Evolutionary conservation across 2,888 invertebrate genomes (phyloP).

Genomic region (Arctia plantaginis): DNA sequence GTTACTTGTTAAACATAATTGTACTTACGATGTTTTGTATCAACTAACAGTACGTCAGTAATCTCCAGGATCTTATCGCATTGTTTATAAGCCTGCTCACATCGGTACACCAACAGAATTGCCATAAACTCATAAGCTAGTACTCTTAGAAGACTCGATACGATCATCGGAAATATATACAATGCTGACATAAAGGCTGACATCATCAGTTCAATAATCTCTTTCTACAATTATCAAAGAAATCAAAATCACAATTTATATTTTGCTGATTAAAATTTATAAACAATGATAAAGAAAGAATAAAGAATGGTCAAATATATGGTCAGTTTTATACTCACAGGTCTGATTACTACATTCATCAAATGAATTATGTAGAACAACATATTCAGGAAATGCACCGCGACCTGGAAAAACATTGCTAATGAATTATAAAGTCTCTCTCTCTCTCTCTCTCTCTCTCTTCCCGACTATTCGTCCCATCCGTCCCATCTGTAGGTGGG

Average conservation of each 20-base stretch:
- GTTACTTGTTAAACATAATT: too few relatives aligned
- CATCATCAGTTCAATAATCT: neutral
- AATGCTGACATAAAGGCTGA: neutral
- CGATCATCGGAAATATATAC: neutral
- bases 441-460: too few relatives aligned
- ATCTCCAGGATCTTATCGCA: neutral
- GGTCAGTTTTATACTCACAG: neutral
- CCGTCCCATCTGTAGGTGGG: too few relatives aligned
- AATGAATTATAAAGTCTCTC: too few relatives aligned
- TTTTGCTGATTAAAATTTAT: too few relatives aligned
- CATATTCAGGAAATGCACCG: slow-evolving; percentile 20
- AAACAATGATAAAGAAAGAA: neutral
- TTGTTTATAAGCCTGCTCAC: slow-evolving; percentile 1
- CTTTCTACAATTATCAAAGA: neutral
- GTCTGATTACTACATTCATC: slow-evolving; percentile 31
- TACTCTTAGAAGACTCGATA: neutral
- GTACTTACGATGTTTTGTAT: neutral
- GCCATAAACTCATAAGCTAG: neutral
- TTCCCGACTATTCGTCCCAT: too few relatives aligned
- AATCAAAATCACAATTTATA: neutral
- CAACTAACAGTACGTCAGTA: neutral
- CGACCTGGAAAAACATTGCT: slow-evolving; percentile 25
- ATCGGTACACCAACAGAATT: neutral
- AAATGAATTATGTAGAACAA: slow-evolving; percentile 32
- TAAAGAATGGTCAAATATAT: too few relatives aligned